A percentile compares a stretch with the other conserved stretches of the same genome.
phyloP scores from a whole-genome alignment of 2,888 invertebrate genomes.

The Lasius fuliginosus region DNA sequence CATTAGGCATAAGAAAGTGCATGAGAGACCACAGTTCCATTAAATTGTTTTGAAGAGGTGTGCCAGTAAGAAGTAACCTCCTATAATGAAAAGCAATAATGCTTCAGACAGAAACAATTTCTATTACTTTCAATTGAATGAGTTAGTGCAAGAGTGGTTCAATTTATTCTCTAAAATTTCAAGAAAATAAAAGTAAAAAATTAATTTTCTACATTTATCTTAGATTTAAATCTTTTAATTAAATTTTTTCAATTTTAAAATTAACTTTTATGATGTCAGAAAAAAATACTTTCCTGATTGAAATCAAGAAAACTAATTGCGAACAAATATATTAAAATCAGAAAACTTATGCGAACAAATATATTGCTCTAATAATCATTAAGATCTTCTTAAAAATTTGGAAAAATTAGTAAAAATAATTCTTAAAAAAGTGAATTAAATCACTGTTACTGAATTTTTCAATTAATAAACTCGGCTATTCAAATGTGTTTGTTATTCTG shows the following conservation, averaged over 20 bases:
- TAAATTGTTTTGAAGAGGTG: slow-evolving; percentile 97
- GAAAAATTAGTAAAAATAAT: not conserved
- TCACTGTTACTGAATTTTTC: not conserved
- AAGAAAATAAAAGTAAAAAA: not conserved
- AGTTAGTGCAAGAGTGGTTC: not conserved
- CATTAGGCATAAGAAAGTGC: slow-evolving; percentile 99
- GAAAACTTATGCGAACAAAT: not conserved
- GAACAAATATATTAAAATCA: not conserved
- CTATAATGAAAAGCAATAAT: slow-evolving; percentile 85
- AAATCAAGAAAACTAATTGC: not conserved
- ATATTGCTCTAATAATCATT: not conserved
- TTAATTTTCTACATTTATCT: not conserved
- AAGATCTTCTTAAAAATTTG: not conserved
- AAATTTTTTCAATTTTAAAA: not conserved
- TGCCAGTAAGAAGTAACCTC: slow-evolving; percentile 96
- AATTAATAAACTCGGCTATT: not conserved
- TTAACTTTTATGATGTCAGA: not conserved
- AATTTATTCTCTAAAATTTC: not conserved
- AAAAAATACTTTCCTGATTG: not conserved
- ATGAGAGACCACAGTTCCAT: slow-evolving; percentile 99
- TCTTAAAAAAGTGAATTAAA: not conserved
- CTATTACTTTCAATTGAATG: not conserved
- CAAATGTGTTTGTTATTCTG: not conserved
- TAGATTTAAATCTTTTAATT: not conserved
- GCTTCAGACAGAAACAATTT: not conserved